Conservation (phyloP, 2,888 invertebrate genomes). For the Cheilosia vulpina region DNA sequence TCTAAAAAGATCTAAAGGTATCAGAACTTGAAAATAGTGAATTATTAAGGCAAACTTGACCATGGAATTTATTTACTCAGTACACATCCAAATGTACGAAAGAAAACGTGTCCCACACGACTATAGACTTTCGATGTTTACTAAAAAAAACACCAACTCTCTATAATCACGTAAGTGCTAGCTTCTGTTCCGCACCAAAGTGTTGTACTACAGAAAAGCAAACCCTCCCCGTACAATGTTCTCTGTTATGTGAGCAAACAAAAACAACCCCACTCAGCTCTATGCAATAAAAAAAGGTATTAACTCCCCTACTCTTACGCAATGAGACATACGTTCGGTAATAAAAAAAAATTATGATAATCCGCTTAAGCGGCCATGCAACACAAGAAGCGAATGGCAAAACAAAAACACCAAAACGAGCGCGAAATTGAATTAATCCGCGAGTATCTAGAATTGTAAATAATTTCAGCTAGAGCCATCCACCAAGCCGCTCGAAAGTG, state of each 20-base stretch:
- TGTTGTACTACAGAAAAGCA: not conserved
- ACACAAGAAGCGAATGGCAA: not conserved
- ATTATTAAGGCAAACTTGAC: too few relatives aligned
- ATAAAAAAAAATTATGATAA: constrained; percentile 20
- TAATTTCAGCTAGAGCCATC: constrained; percentile 7
- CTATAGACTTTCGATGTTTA: not conserved
- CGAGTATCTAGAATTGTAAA: constrained; percentile 23
- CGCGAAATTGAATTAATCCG: constrained; percentile 11
- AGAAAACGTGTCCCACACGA: too few relatives aligned
- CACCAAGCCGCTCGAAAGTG: constrained; percentile 19
- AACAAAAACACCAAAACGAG: constrained; percentile 2
- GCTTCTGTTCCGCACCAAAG: not conserved
- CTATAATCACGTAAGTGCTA: not conserved
- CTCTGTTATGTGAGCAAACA: not conserved
- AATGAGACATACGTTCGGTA: not conserved
- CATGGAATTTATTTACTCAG: too few relatives aligned
- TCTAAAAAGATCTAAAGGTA: too few relatives aligned
- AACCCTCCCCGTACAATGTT: not conserved
- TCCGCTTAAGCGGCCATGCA: constrained; percentile 21
- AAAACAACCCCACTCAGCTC: not conserved
- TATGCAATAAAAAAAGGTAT: not conserved
- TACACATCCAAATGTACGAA: too few relatives aligned
- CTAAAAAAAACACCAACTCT: not conserved
- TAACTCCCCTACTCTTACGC: not conserved
- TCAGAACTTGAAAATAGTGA: too few relatives aligned